These are phyloP conservation scores for Pantala flavescens DNA, from an alignment of 1,140 invertebrate genomes.

Conservation along the genomic window DNA sequence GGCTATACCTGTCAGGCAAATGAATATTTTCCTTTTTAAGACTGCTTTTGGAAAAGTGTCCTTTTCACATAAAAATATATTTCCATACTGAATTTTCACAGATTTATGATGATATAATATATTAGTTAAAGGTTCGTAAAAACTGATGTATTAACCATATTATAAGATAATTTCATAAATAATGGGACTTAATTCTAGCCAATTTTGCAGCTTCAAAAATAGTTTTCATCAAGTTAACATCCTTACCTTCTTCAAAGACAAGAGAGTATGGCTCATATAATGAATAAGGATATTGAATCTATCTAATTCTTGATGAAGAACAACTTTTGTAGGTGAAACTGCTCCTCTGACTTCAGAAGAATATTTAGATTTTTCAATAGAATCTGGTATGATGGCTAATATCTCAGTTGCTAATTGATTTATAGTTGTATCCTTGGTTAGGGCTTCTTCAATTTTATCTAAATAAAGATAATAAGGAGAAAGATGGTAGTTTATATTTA, in stretches of 20 bases:
- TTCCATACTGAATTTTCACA: too few species aligned
- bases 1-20: too few species aligned
- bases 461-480: conserved; percentile 13
- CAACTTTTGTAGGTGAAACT: conserved; percentile 69
- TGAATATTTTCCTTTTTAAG: too few species aligned
- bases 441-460: conserved; percentile 44
- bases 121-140: too few species aligned
- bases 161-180: too few species aligned
- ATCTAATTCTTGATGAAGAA: conserved; percentile 79
- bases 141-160: too few species aligned
- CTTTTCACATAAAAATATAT: too few species aligned
- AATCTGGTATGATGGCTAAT: conserved; percentile 27
- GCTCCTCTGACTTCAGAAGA: conserved; percentile 24
- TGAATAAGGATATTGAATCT: conserved; percentile 69
- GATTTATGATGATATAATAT: too few species aligned
- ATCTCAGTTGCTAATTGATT: conserved; percentile 66
- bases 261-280: conserved; percentile 59
- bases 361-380: conserved; percentile 14
- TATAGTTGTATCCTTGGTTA: conserved; percentile 71
- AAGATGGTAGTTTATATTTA: neutral
- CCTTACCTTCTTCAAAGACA: conserved; percentile 50
- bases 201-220: too few species aligned
- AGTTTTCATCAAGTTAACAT: too few species aligned
- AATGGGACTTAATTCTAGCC: too few species aligned
- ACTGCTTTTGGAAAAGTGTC: too few species aligned